These are phyloP conservation scores for Nasonia vitripennis DNA, from an alignment of 1,140 invertebrate species.

Conservation along the genomic window DNA sequence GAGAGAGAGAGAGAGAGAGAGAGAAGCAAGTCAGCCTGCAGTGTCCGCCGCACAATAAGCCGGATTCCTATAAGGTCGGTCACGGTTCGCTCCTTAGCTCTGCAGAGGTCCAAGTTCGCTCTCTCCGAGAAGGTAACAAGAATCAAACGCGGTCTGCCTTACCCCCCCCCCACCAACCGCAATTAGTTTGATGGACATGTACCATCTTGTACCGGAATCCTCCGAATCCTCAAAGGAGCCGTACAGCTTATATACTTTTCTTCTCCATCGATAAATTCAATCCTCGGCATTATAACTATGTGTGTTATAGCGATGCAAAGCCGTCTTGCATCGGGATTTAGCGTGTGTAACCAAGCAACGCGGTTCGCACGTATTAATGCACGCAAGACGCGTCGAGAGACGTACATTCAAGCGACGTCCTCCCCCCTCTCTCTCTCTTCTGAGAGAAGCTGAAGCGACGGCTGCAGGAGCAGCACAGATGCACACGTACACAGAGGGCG, in stretches of 20 bases:
- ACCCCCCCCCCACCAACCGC: no score
- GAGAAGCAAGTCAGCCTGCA: neutral
- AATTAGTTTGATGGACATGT: no score
- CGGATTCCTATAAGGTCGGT: neutral
- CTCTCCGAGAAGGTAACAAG: no score
- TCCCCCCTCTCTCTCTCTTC: neutral
- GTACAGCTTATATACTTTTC: no score
- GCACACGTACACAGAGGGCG: neutral
- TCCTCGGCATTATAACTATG: no score
- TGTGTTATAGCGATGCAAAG: no score
- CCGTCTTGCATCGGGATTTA: conserved; percentile 1
- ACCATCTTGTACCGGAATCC: no score
- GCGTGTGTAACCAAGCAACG: conserved; percentile 4
- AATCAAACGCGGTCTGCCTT: no score
- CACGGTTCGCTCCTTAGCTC: neutral
- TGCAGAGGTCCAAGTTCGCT: no score
- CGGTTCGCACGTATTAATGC: conserved; percentile 3
- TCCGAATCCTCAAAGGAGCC: no score
- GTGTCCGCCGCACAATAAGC: neutral
- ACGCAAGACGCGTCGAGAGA: neutral
- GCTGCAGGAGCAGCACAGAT: neutral
- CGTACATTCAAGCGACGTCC: neutral
- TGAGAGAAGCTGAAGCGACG: neutral
- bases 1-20: neutral
- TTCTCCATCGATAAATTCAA: no score